Percentiles rank a stretch among this genome's conserved stretches.
phyloP scores from a whole-genome alignment of 35 echinoderm and acorn worm genomes.

The Heliocidaris tuberculata region DNA sequence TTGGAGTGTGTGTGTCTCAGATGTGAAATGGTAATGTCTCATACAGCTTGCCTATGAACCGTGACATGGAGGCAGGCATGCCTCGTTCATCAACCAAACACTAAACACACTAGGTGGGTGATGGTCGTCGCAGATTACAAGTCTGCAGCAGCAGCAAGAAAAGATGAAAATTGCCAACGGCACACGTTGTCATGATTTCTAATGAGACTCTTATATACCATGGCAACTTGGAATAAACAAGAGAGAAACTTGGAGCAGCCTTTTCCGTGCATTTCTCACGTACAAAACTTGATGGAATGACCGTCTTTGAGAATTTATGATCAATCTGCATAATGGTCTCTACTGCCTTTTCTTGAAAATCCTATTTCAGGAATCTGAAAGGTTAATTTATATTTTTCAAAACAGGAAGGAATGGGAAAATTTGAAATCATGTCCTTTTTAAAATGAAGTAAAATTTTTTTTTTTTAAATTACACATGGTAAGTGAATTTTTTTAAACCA shows the following conservation, averaged over 20 bases:
- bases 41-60: constrained; percentile 14
- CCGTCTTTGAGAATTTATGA: neutral
- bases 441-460: neutral
- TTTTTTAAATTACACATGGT: too few relatives aligned
- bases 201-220: neutral
- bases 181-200: constrained; percentile 5
- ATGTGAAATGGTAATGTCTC: neutral
- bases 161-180: neutral
- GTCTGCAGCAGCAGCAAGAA: neutral
- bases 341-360: neutral
- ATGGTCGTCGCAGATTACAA: constrained; percentile 17
- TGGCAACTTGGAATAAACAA: constrained; percentile 21
- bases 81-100: constrained; percentile 48
- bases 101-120: neutral
- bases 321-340: constrained; percentile 1
- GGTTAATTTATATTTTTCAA: neutral
- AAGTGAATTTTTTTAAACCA: too few relatives aligned
- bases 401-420: neutral
- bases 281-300: neutral
- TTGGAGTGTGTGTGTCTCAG: neutral
- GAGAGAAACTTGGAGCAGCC: neutral
- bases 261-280: neutral
- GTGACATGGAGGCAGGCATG: constrained; percentile 46
- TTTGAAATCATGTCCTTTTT: neutral
- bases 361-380: neutral